Evolutionary conservation across 2,888 invertebrate species (phyloP).

Genomic region (Pyrgus malvae): DNA sequence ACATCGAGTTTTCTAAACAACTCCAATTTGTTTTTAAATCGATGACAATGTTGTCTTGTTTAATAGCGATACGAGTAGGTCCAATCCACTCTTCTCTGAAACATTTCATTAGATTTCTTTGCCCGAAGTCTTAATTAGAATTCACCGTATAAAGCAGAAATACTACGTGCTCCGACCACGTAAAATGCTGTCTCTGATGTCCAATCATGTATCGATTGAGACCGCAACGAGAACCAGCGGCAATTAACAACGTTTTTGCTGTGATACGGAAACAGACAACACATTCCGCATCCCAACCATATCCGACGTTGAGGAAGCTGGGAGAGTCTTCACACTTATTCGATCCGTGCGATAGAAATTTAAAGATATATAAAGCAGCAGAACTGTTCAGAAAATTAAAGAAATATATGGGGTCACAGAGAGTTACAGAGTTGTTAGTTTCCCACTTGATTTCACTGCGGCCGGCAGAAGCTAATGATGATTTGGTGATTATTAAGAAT

Average conservation of each 20-base stretch:
- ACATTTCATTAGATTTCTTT: slow-evolving; percentile 11
- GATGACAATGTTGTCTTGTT: too few relatives aligned
- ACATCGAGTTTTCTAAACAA: too few relatives aligned
- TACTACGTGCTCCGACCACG: slow-evolving; percentile 3
- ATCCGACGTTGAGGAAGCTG: slow-evolving; percentile 11
- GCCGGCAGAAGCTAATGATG: too few relatives aligned
- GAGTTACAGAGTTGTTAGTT: too few relatives aligned
- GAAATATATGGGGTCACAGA: too few relatives aligned
- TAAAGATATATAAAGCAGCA: too few relatives aligned
- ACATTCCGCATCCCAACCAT: slow-evolving; percentile 20
- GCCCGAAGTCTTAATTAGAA: slow-evolving; percentile 14
- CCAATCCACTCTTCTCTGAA: not conserved
- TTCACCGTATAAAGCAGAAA: slow-evolving; percentile 11
- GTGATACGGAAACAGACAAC: slow-evolving; percentile 18
- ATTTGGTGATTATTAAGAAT: too few relatives aligned
- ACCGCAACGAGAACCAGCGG: slow-evolving; percentile 19
- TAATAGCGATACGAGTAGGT: not conserved
- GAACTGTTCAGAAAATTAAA: too few relatives aligned
- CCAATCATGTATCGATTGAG: slow-evolving; percentile 21
- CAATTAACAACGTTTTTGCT: slow-evolving; percentile 23
- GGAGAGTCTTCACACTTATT: slow-evolving; percentile 7
- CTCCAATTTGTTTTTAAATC: too few relatives aligned
- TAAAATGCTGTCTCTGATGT: slow-evolving; percentile 22
- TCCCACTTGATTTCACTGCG: too few relatives aligned
- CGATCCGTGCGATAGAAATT: not conserved